Evolutionary conservation across 1,140 invertebrate genomes (phyloP).

Genomic region (Saccostrea echinata): DNA sequence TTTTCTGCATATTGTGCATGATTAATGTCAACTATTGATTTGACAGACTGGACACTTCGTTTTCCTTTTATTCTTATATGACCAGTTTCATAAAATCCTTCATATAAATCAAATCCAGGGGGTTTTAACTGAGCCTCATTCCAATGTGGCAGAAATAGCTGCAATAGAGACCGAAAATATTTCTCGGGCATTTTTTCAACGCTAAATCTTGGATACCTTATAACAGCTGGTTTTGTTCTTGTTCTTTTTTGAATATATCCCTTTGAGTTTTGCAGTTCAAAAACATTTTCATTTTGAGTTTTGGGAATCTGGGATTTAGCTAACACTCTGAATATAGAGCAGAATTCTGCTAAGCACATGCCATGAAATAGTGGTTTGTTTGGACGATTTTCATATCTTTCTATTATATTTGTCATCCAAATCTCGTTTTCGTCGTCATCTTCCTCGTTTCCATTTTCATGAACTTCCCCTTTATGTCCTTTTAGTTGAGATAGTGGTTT

Average conservation of each 20-base stretch:
- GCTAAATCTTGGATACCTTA: slow-evolving; percentile 22
- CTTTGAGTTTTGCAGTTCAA: slow-evolving; percentile 46
- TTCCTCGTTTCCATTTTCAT: slow-evolving; percentile 30
- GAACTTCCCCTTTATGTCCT: not conserved
- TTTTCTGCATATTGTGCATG: not conserved
- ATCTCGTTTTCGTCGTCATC: slow-evolving; percentile 44
- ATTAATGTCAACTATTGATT: slow-evolving; percentile 23
- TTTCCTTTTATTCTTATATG: slow-evolving; percentile 12
- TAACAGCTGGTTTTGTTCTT: too few relatives aligned
- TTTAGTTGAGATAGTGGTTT: not conserved
- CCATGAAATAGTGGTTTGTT: not conserved
- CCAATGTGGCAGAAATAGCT: slow-evolving; percentile 53
- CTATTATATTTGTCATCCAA: slow-evolving; percentile 21
- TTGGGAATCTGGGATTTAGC: slow-evolving; percentile 35
- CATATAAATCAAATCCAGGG: slow-evolving; percentile 32
- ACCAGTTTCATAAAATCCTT: slow-evolving; percentile 49
- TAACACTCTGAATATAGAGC: slow-evolving; percentile 53
- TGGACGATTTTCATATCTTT: too few relatives aligned
- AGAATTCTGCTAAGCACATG: slow-evolving; percentile 58
- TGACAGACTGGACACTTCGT: not conserved
- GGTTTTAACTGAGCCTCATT: slow-evolving; percentile 47
- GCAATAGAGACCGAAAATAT: slow-evolving; percentile 32
- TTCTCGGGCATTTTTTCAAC: too few relatives aligned
- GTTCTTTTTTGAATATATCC: slow-evolving; percentile 52
- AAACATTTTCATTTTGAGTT: slow-evolving; percentile 26